Evolutionary conservation across 2,797 vertebrate genomes (phyloP), one percentile per base, ranked within the genome.

Genomic region (Coregonus sp.): DNA sequence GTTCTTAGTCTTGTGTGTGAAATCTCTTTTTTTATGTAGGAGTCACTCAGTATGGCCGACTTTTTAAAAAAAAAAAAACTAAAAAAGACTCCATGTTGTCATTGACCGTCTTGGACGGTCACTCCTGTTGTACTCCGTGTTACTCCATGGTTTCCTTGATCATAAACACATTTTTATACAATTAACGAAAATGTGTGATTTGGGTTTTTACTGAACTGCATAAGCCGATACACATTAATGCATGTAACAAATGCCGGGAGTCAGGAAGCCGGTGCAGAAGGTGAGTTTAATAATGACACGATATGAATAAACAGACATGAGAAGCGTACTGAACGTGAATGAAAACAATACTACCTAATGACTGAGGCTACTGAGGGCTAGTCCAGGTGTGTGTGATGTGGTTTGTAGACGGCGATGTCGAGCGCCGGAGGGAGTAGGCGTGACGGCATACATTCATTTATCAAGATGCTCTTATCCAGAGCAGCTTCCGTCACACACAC

Each of bases 81-180:
- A 11, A 11, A 65, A 75, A 63, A 52, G 14, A 47, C 11, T 9
- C 40, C 9, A 7, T 4, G 29, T 51, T 59, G 1, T 40, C 89
- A 88, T 89, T 88, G 91, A 90, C 91, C 9, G n/a, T 86, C 86
- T 91, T 91, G 90, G 90, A 92, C 87, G 89, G 91, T 91, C 90
- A 91, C 90, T 92, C 93, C 92, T 87, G 90, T 92, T 94, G 92
- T 93, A 94, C 93, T 95, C 91, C 92, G 92, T 95, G 93, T 95
- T 94, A 92, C 85, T 92, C 85, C 86, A 88, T 92, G 92, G 92
- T 92, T 92, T 93, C 93, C 90, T 92, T 92, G 83, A 89, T 93
- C 92, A 93, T 93, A 93, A 93, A 94, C 91, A 83, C 86, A 89
- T 92, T 94, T 82, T 83, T 87, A 80, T 86, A 82, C 77, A 80